Percentiles rank a stretch among this genome's conserved stretches.
Conservation (phyloP, 2,113 vertebrate genomes). For the Lamprotornis superbus region DNA sequence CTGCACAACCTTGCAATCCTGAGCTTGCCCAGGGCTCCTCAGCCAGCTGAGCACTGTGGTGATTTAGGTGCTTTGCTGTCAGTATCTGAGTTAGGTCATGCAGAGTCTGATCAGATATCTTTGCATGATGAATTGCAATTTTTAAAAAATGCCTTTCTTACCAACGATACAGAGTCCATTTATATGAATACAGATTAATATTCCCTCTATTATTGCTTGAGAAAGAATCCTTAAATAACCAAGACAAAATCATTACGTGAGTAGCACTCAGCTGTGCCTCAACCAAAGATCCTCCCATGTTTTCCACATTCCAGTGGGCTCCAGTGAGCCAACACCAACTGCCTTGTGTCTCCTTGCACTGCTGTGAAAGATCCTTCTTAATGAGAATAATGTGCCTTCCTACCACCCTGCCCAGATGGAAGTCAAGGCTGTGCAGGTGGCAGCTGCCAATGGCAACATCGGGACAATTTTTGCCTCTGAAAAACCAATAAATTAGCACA, state of each 20-base stretch:
- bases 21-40: not conserved
- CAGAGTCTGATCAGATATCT: not conserved
- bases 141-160: not conserved
- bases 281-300: not conserved
- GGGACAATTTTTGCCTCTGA: not conserved
- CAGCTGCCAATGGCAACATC: not conserved
- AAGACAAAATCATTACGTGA: not conserved
- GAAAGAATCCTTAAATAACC: not conserved
- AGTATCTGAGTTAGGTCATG: not conserved
- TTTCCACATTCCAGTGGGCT: not conserved
- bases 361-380: not conserved
- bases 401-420: not conserved
- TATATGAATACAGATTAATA: not conserved
- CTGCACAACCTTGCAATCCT: not conserved
- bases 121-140: not conserved
- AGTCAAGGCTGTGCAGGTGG: not conserved
- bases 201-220: not conserved
- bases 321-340: not conserved
- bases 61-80: not conserved
- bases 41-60: not conserved
- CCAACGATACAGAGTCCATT: not conserved
- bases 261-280: not conserved
- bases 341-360: not conserved
- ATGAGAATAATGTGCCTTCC: not conserved
- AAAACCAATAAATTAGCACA: not conserved